Evolutionary conservation across 1,140 invertebrate species (phyloP).

Genomic region (Lycorma delicatula): DNA sequence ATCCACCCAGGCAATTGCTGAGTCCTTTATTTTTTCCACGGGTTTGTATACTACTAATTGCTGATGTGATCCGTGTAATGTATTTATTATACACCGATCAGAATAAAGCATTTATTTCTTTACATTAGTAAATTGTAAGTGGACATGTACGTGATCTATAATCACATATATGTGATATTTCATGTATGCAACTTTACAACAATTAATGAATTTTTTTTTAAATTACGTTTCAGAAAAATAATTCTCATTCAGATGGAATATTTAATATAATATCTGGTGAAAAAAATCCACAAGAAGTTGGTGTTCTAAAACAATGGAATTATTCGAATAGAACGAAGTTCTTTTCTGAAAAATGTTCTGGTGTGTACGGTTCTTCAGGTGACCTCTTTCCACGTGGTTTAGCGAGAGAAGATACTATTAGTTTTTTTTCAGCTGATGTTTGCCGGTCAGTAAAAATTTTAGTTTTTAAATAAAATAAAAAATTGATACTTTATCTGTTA

Average conservation of each 20-base stretch:
- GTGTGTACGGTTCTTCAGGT: conserved; percentile 58
- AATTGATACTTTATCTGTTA: no score
- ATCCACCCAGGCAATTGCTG: no score
- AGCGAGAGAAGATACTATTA: conserved; percentile 40
- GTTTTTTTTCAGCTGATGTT: conserved; percentile 57
- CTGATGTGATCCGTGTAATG: no score
- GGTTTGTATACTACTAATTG: no score
- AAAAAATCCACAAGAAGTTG: conserved; percentile 48
- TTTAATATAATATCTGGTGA: conserved; percentile 63
- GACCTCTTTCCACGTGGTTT: conserved; percentile 62
- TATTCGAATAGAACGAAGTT: conserved; percentile 47
- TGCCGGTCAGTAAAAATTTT: conserved; percentile 45
- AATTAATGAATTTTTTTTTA: conserved; percentile 42
- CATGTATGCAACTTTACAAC: background rate
- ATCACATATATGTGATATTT: no score
- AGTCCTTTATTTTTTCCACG: no score
- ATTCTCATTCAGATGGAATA: conserved; percentile 59
- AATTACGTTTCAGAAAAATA: conserved; percentile 74
- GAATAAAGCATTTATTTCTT: no score
- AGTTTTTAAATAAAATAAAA: no score
- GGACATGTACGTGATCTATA: no score
- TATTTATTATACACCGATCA: no score
- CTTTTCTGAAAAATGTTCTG: conserved; percentile 47
- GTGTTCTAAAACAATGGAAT: conserved; percentile 59
- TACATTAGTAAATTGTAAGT: no score